A percentile compares a stretch with the other conserved stretches of the same genome.
phyloP scores from a whole-genome alignment of 2,797 vertebrate species.

The Pterois miles region DNA sequence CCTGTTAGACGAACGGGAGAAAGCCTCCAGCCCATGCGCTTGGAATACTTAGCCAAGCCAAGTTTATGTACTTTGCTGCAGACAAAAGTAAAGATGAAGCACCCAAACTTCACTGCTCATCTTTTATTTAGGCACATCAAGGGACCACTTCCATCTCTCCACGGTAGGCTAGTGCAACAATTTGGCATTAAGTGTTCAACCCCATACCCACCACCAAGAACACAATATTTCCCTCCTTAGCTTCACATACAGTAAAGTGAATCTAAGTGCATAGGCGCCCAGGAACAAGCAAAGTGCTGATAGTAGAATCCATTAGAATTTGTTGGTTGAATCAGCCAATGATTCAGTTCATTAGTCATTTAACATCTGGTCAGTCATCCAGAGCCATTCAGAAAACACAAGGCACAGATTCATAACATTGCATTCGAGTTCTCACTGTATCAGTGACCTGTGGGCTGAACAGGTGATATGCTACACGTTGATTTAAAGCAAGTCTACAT shows the following conservation, averaged over 20 bases:
- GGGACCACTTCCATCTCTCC: constrained; percentile 80
- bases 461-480: neutral
- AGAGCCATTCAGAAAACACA: constrained; percentile 51
- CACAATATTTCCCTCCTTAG: constrained; percentile 2
- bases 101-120: constrained; percentile 51
- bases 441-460: neutral
- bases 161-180: constrained; percentile 73
- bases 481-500: constrained; percentile 9
- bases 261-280: constrained; percentile 68
- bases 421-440: constrained; percentile 48
- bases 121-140: constrained; percentile 91
- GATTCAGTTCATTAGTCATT: constrained; percentile 3
- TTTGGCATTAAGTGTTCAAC: constrained; percentile 75
- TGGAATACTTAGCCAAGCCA: too few relatives aligned
- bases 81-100: neutral
- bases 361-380: constrained; percentile 26
- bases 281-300: constrained; percentile 80
- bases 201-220: constrained; percentile 86
- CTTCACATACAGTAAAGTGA: constrained; percentile 71
- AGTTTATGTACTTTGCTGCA: too few relatives aligned
- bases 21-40: too few relatives aligned
- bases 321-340: constrained; percentile 63
- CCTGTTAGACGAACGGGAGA: too few relatives aligned
- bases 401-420: constrained; percentile 54
- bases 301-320: constrained; percentile 73